Evolutionary conservation across 1,140 invertebrate species (phyloP), one percentile per base, ranked within the genome.

Genomic region (Dufourea novaeangliae): DNA sequence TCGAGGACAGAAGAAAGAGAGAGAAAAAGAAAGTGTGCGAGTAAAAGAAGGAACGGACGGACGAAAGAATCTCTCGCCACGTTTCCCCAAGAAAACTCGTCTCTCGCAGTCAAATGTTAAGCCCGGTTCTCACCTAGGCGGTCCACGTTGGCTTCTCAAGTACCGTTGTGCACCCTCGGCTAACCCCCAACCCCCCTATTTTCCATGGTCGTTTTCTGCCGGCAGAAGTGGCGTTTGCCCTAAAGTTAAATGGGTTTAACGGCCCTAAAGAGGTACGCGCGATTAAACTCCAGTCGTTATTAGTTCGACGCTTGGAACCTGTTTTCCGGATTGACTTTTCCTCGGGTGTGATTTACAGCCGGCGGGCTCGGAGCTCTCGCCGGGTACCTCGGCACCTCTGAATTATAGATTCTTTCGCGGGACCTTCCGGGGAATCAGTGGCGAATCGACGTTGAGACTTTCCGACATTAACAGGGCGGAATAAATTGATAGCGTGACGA

Each of bases 271-370:
- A 61, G 73, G 29, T 39, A 39, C n/a, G 73, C 32, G 41, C 64
- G 64, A 76, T 76, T 76, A 76, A 76, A 68, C 73, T 68, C 54
- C 22, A 41, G 11, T 61, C 64, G 63, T 69, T 76, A 69, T 61
- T 68, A 68, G 64, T 44, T 68, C 32, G 41, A 61, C 29, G 64
- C 32, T 7, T 27, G 34, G 7, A 63, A 68, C 63, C 63, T 59
- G 73, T 61, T 61, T 66, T 41, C 41, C n/a, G 12, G 41, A 71
- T 37, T 71, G 69, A 62, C 56, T 71, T 50, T 61, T 20, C 39
- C 37, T 66, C 63, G 34, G 54, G 52, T 41, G 32, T 70, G 67
- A 70, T 70, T 44, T 41, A 37, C 56, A 46, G 25, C 37, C 37
- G 20, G n/a, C 5, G n/a, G 10, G 57, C 7, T 2, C 54, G 29